Base-by-base conservation (phyloP, 2,888 invertebrate genomes). In the Frankliniella fusca region DNA sequence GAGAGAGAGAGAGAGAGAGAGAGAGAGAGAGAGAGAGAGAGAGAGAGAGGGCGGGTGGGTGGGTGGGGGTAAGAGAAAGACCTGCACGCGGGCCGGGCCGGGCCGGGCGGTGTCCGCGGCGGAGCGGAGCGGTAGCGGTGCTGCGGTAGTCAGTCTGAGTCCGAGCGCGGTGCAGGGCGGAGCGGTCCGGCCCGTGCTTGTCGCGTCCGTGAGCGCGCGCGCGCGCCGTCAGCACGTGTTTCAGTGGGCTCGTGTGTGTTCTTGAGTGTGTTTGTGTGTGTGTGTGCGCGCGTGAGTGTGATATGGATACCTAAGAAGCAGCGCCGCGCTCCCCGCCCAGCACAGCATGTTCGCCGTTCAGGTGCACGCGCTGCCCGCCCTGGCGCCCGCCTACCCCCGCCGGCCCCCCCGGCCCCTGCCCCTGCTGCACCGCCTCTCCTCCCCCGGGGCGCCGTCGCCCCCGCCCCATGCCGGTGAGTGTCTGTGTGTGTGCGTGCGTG, bases 1-100 rank as follows among this genome's bases (percentile, higher is more conserved):
- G 83, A 80, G 81, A 84, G 48, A 83, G 84, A 50, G 81, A 80
- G 48, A 83, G 82, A 82, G 87, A 91, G 85, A 91, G 88, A 11
- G 89, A 88, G 84, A 88, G 89, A 83, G 86, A 87, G 79, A 85
- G 85, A 9, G 86, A 70, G 84, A 84, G 79, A 28, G 81, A 65
- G 82, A 82, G 20, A n/a, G 50, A 82, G 76, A 23, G 82, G 38
- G n/a, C 82, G 65, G 50, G 48, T 50, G 80, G 83, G 81, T 82
- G 83, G 80, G 83, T 81, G 23, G 27, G 50, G 80, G 80, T 81
- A 48, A 48, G 81, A 82, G 83, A 38, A 38, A 38, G 38, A 38
- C 38, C 38, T 38, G 38, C 38, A 38, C 38, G 5, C 38, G 38
- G 3, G 38, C 38, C 38, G 2, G 38, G 38, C 38, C 38, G 82